Percentiles rank a stretch among this genome's conserved stretches.
phyloP scores from a whole-genome alignment of 2,888 invertebrate genomes.

The Eristalinus sepulchralis region DNA sequence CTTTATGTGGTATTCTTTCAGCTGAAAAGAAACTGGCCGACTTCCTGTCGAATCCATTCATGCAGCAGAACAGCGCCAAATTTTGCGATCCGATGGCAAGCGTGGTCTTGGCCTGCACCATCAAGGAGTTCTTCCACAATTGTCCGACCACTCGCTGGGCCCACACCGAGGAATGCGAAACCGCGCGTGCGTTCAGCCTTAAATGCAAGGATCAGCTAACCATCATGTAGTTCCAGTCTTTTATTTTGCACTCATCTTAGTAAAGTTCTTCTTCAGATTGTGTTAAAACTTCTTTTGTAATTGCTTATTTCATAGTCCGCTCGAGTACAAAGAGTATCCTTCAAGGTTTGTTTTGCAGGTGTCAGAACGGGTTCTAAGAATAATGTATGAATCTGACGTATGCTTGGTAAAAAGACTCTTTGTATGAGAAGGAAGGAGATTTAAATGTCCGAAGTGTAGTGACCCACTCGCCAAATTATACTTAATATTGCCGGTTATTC shows the following conservation, averaged over 20 bases:
- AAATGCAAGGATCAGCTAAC: conserved; percentile 74
- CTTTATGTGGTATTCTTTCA: conserved; percentile 16
- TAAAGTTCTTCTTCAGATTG: not conserved
- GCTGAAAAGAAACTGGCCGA: conserved; percentile 73
- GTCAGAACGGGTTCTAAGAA: too few species aligned
- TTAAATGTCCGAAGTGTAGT: too few species aligned
- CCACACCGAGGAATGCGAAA: conserved; percentile 73
- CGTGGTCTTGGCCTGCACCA: conserved; percentile 74
- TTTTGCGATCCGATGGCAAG: conserved; percentile 74
- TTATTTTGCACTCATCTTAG: not conserved
- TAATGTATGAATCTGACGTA: too few species aligned
- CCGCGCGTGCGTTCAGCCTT: conserved; percentile 72
- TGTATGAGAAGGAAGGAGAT: too few species aligned
- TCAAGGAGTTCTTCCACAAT: conserved; percentile 75
- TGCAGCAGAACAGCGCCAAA: conserved; percentile 58
- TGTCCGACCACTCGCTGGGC: conserved; percentile 76
- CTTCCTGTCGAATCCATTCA: conserved; percentile 73
- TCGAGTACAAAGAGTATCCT: too few species aligned
- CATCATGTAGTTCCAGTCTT: conserved; percentile 73
- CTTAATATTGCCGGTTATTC: too few species aligned
- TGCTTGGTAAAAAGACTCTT: too few species aligned
- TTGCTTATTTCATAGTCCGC: too few species aligned
- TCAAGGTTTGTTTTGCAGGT: too few species aligned
- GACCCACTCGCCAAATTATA: too few species aligned
- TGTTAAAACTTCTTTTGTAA: not conserved